These are phyloP conservation scores for Siniperca chuatsi DNA, from an alignment of 2,113 vertebrate species.

Conservation along the genomic window DNA sequence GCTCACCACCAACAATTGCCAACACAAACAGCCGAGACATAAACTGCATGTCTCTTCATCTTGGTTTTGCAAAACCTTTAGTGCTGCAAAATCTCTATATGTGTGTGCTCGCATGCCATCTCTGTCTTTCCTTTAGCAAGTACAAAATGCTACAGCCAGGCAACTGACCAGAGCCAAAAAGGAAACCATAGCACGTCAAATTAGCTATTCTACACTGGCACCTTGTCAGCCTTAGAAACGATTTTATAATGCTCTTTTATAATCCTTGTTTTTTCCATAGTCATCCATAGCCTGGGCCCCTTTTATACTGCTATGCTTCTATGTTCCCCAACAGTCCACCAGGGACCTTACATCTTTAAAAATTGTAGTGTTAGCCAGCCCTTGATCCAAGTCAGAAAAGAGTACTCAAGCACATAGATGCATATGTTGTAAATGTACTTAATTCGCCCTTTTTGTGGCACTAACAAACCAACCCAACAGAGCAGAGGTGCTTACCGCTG, in stretches of 20 bases:
- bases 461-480: background rate
- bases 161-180: background rate
- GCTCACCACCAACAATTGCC: conserved; percentile 4
- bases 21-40: background rate
- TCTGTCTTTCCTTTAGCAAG: background rate
- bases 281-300: background rate
- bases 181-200: background rate
- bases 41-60: background rate
- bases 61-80: background rate
- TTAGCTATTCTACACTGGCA: background rate
- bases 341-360: background rate
- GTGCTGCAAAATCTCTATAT: background rate
- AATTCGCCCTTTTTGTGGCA: background rate
- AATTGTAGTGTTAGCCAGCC: background rate
- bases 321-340: background rate
- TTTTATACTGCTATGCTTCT: background rate
- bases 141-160: background rate
- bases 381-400: background rate
- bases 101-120: background rate
- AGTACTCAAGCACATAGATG: background rate
- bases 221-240: background rate
- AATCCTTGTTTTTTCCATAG: background rate
- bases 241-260: background rate
- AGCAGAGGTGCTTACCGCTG: conserved; percentile 83
- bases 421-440: conserved; percentile 1